A percentile compares a stretch with the other conserved stretches of the same genome.
Evolutionary conservation across 1,140 invertebrate genomes (phyloP).

Genomic region (Bombus cullumanus): DNA sequence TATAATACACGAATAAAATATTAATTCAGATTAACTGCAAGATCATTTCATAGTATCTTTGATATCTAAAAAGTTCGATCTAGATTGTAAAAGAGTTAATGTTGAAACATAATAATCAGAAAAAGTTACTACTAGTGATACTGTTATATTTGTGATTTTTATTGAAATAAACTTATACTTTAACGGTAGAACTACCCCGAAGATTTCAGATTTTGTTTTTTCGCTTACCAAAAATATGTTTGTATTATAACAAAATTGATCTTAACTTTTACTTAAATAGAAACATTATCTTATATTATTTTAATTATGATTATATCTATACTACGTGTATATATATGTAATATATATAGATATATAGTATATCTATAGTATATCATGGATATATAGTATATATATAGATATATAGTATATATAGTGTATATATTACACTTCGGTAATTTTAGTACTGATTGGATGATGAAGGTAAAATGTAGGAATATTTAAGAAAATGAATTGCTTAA

Average conservation of each 20-base stretch:
- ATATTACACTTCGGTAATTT: too few relatives aligned
- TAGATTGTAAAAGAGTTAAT: background rate
- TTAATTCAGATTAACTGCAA: background rate
- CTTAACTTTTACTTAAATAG: too few relatives aligned
- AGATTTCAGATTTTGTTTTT: background rate
- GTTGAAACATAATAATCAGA: background rate
- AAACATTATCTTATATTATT: too few relatives aligned
- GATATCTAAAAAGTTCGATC: background rate
- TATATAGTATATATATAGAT: too few relatives aligned
- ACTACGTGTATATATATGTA: too few relatives aligned
- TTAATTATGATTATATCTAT: too few relatives aligned
- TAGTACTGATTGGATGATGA: background rate
- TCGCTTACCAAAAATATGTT: too few relatives aligned
- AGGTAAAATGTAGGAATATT: background rate
- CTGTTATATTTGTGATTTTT: background rate
- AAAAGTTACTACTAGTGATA: background rate
- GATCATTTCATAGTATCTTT: background rate
- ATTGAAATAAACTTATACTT: background rate
- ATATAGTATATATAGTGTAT: too few relatives aligned
- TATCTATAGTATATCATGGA: too few relatives aligned
- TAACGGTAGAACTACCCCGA: too few relatives aligned
- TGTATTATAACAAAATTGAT: background rate
- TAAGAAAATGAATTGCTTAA: background rate
- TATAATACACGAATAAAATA: background rate
- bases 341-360: too few relatives aligned